Evolutionary conservation across 2,797 vertebrate genomes (phyloP).

Genomic region (Ispidina picta): DNA sequence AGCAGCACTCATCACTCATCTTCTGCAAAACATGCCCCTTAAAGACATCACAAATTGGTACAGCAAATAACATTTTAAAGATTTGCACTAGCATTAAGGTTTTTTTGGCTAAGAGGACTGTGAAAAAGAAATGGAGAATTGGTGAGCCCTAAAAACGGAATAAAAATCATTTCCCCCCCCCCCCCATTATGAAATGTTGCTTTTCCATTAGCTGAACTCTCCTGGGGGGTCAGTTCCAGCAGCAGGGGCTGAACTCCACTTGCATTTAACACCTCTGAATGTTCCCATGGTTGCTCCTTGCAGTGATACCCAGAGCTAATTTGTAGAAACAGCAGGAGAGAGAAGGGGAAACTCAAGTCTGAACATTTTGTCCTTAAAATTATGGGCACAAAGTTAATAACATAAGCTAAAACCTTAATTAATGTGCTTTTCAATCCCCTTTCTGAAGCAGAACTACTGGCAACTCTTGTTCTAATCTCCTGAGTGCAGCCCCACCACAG

Average conservation of each 20-base stretch:
- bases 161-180: neutral
- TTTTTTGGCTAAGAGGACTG: neutral
- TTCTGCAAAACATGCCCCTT: neutral
- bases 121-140: neutral
- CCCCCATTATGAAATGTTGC: accelerated
- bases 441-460: neutral
- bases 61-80: neutral
- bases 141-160: neutral
- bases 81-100: neutral
- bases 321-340: neutral
- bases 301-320: neutral
- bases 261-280: constrained; percentile 1
- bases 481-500: neutral
- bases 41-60: neutral
- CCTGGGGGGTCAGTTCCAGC: neutral
- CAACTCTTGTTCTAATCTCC: neutral
- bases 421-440: neutral
- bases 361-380: constrained; percentile 8
- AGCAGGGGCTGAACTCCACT: neutral
- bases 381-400: neutral
- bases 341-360: neutral
- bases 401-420: neutral
- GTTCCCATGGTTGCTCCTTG: neutral
- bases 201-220: neutral
- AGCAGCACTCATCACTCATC: neutral